phyloP scores from a whole-genome alignment of 2,888 invertebrate genomes.

The Lumbricus terrestris region DNA sequence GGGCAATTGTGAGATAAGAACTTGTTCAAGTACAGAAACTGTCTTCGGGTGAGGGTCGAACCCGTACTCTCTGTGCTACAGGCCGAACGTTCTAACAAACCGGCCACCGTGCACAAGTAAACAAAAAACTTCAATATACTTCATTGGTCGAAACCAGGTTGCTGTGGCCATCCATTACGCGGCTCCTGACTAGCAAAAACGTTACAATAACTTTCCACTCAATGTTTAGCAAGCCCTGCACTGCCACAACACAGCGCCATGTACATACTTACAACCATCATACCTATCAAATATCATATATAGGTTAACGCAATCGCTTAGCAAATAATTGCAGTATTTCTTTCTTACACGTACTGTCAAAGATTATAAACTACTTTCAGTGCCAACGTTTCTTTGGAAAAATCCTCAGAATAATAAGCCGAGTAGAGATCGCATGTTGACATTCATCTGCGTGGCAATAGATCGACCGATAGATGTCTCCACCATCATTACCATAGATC shows the following conservation, averaged over 20 bases:
- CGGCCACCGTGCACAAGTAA: no score
- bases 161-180: no score
- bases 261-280: not conserved
- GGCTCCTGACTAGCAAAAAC: no score
- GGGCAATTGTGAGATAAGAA: no score
- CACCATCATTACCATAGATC: no score
- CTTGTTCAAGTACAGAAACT: no score
- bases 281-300: not conserved
- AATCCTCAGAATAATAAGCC: no score
- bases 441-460: not conserved
- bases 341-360: not conserved
- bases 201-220: not conserved
- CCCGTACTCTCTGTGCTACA: no score
- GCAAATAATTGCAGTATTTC: not conserved
- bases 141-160: no score
- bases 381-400: not conserved
- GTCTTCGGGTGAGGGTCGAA: no score
- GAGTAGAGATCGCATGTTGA: constrained; percentile 3
- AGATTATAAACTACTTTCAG: not conserved
- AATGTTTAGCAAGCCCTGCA: not conserved
- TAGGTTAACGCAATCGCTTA: not conserved
- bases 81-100: no score
- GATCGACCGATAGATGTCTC: not conserved
- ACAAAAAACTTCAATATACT: no score
- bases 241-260: not conserved